Conservation (phyloP, 2,888 invertebrate genomes). For the Galeopsomyia nigrocyanea region DNA sequence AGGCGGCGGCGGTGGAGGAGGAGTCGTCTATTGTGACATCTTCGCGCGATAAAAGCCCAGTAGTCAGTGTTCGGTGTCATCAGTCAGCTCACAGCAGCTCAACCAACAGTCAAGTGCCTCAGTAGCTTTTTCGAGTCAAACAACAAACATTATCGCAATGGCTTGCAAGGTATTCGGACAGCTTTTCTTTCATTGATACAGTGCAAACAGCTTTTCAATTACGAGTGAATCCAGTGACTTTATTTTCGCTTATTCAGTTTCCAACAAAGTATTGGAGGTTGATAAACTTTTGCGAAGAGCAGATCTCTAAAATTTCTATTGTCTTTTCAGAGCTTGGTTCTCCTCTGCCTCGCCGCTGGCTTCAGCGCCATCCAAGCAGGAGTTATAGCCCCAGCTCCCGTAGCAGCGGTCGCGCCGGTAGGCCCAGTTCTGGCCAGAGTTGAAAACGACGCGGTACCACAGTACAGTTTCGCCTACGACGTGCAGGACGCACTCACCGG, state of each 20-base stretch:
- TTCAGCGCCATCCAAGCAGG: constrained; percentile 73
- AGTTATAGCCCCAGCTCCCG: constrained; percentile 69
- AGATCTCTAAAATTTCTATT: too few relatives aligned
- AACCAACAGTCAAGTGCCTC: constrained; percentile 35
- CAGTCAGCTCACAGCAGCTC: constrained; percentile 56
- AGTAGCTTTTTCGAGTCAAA: too few relatives aligned
- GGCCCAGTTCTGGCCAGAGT: constrained; percentile 55
- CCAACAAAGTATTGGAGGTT: too few relatives aligned
- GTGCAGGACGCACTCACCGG: constrained; percentile 64
- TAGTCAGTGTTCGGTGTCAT: constrained; percentile 48
- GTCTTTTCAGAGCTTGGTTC: constrained; percentile 28
- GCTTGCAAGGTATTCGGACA: constrained; percentile 36
- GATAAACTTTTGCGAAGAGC: background rate
- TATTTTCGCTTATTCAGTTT: background rate
- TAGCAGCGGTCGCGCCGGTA: constrained; percentile 50
- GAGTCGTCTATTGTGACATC: constrained; percentile 56
- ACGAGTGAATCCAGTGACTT: background rate
- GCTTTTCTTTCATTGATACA: background rate
- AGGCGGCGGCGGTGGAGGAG: constrained; percentile 50
- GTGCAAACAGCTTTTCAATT: background rate
- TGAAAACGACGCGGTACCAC: constrained; percentile 61
- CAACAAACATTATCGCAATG: constrained; percentile 24
- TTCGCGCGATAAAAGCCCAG: constrained; percentile 45
- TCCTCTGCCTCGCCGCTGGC: constrained; percentile 74
- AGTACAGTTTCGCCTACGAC: constrained; percentile 64